Percentiles rank a stretch among this genome's conserved stretches.
These are phyloP conservation scores for Ectemnius cavifrons DNA, from an alignment of 2,888 invertebrate genomes.

Conservation along the genomic window DNA sequence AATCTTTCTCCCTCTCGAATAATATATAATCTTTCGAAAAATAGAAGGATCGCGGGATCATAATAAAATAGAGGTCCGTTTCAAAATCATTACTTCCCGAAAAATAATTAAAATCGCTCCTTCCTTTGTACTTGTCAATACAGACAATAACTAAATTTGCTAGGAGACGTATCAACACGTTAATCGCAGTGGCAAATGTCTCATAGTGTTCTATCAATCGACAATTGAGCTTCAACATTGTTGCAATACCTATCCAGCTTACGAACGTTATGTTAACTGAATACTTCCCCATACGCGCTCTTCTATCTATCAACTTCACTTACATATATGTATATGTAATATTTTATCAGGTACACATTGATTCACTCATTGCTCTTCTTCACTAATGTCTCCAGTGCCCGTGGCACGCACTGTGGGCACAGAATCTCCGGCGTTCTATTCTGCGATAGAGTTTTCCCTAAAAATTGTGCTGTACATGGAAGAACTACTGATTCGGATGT, in stretches of 20 bases:
- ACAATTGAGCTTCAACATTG: slow-evolving; percentile 3
- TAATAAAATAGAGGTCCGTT: too few species aligned
- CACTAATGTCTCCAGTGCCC: slow-evolving; percentile 66
- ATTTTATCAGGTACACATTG: slow-evolving; percentile 45
- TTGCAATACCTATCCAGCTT: too few species aligned
- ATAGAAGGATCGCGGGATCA: too few species aligned
- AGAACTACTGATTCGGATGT: slow-evolving; percentile 68
- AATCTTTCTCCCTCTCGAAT: too few species aligned
- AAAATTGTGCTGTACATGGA: slow-evolving; percentile 73
- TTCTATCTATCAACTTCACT: slow-evolving; percentile 16
- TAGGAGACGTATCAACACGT: not conserved
- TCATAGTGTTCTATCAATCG: slow-evolving; percentile 6
- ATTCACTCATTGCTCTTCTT: slow-evolving; percentile 47
- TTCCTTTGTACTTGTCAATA: too few species aligned
- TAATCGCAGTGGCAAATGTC: slow-evolving; percentile 22
- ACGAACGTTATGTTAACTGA: not conserved
- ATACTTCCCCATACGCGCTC: slow-evolving; percentile 17
- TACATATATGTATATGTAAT: slow-evolving; percentile 25
- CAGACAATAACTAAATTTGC: too few species aligned
- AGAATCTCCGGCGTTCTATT: slow-evolving; percentile 71
- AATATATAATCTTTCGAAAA: too few species aligned
- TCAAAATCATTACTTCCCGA: too few species aligned
- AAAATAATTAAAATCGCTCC: too few species aligned
- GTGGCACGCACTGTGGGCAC: slow-evolving; percentile 73
- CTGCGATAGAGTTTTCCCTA: slow-evolving; percentile 66